These are phyloP conservation scores for Novumbra hubbsi DNA, from an alignment of 2,797 vertebrate species.

Conservation along the genomic window DNA sequence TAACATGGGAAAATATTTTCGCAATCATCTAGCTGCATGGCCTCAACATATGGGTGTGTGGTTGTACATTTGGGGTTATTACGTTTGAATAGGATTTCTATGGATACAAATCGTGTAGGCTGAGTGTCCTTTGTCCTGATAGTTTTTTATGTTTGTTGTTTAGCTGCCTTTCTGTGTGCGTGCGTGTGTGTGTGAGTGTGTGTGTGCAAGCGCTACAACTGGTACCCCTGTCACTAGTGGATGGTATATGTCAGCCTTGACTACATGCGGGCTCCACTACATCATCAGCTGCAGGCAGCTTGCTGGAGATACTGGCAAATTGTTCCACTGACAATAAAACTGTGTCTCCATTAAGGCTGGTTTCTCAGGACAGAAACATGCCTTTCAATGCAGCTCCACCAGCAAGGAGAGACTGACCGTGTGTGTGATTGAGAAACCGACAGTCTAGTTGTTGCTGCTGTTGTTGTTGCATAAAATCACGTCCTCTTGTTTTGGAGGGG, in stretches of 20 bases:
- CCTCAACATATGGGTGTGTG: slow-evolving; percentile 10
- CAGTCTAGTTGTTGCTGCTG: neutral
- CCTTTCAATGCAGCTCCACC: slow-evolving; percentile 1
- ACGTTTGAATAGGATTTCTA: neutral
- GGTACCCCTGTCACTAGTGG: slow-evolving; percentile 63
- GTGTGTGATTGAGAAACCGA: neutral
- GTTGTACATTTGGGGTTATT: neutral
- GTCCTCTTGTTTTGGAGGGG: neutral
- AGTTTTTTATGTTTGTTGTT: slow-evolving; percentile 8
- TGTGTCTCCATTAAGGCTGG: slow-evolving; percentile 47
- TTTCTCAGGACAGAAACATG: slow-evolving; percentile 29
- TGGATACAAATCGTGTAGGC: neutral
- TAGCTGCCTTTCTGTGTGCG: neutral
- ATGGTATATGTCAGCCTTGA: slow-evolving; percentile 75
- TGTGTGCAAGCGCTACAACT: slow-evolving; percentile 17
- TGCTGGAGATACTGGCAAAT: slow-evolving; percentile 65
- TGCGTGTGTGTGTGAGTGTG: slow-evolving; percentile 3
- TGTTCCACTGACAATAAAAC: slow-evolving; percentile 52
- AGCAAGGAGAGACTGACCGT: slow-evolving; percentile 6
- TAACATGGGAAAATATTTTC: slow-evolving; percentile 24
- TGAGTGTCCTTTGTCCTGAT: slow-evolving; percentile 2
- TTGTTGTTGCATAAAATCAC: neutral
- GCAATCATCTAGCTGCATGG: slow-evolving; percentile 16
- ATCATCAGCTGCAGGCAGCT: slow-evolving; percentile 72
- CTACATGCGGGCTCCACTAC: slow-evolving; percentile 70